phyloP scores from a whole-genome alignment of 2,888 invertebrate genomes.

The Beris chalybata region DNA sequence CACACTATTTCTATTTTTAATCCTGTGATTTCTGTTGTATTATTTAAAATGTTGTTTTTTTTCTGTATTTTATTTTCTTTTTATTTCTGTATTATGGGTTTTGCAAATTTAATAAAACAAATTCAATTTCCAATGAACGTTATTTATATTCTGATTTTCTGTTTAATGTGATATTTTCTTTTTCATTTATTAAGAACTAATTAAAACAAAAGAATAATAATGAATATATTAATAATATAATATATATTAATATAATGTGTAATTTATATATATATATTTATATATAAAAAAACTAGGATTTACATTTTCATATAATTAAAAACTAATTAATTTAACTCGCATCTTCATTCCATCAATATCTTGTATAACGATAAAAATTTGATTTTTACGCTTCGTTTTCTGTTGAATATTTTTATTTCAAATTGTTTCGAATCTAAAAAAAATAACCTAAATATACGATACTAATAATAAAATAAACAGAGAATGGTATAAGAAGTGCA shows the following conservation, averaged over 20 bases:
- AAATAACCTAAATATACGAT: constrained; percentile 17
- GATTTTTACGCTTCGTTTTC: no score
- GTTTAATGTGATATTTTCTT: background rate
- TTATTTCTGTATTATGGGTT: constrained; percentile 9
- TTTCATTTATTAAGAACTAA: constrained; percentile 6
- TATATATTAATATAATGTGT: constrained; percentile 18
- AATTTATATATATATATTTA: no score
- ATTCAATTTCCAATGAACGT: constrained; percentile 18
- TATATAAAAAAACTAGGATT: no score
- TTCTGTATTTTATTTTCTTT: background rate
- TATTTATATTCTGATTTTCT: constrained; percentile 15
- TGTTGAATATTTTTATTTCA: constrained; percentile 30
- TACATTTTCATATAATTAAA: no score
- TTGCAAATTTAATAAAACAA: constrained; percentile 17
- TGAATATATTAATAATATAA: constrained; percentile 35
- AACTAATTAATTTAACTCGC: no score
- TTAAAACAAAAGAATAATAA: constrained; percentile 3
- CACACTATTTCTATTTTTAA: constrained; percentile 1
- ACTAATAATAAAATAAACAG: constrained; percentile 23
- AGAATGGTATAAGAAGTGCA: constrained; percentile 28
- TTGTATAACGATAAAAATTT: no score
- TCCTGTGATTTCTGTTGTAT: constrained; percentile 2
- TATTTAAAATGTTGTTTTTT: background rate
- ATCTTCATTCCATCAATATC: no score
- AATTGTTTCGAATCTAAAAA: constrained; percentile 37